A percentile compares a stretch with the other conserved stretches of the same genome.
Evolutionary conservation across 2,113 vertebrate genomes (phyloP).

Genomic region (Telmatochromis sp.): DNA sequence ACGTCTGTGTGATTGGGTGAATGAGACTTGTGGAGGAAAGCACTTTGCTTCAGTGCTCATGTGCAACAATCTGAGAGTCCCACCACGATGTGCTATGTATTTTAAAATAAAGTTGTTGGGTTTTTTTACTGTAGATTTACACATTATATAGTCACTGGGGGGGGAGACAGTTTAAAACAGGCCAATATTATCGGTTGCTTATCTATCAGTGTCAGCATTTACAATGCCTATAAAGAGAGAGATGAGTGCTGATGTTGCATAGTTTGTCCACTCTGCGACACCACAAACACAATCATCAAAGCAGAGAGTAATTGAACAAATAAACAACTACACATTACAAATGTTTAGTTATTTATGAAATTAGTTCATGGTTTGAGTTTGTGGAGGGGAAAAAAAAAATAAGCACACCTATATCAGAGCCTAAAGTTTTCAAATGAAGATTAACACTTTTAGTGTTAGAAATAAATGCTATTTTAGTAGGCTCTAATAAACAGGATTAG

Average conservation of each 20-base stretch:
- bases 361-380: neutral
- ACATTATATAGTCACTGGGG: neutral
- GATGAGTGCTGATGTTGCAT: neutral
- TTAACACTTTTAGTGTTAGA: neutral
- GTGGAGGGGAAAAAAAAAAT: neutral
- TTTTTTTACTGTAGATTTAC: neutral
- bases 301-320: neutral
- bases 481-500: neutral
- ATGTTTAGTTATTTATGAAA: neutral
- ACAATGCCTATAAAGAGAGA: neutral
- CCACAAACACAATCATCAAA: neutral
- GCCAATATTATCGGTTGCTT: neutral
- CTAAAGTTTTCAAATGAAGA: neutral
- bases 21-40: neutral
- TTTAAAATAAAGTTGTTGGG: neutral
- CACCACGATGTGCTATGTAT: neutral
- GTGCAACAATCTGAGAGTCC: neutral
- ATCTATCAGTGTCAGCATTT: neutral
- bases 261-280: neutral
- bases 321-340: neutral
- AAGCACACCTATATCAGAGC: neutral
- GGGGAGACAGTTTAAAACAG: neutral
- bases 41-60: neutral
- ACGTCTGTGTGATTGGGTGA: neutral
- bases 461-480: neutral